Base-by-base conservation (phyloP, 1,140 invertebrate species). In the Hycleus cichorii region DNA sequence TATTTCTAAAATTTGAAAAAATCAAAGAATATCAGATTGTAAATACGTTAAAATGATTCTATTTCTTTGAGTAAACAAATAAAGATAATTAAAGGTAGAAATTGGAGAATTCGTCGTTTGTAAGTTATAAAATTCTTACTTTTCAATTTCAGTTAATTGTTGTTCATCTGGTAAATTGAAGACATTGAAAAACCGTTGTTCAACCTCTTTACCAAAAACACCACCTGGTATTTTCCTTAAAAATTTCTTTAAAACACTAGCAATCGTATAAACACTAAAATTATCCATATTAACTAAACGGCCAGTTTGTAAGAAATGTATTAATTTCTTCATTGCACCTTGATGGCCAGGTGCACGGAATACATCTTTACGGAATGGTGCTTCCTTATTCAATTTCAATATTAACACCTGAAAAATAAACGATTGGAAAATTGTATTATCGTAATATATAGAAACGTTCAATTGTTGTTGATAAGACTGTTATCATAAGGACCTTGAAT, bases 251-350 rank as follows among this genome's bases (percentile, higher is more conserved):
- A 98, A 80, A 39, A 98, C 95, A 75, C 94, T 97, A 25, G 96
- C 95, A 69, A 98, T 95, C 40, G 96, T 98, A 77, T 98, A 96
- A 51, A 98, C 94, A 62, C 92, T 96, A 74, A 95, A 98, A 74
- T 97, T 95, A 69, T 95, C 90, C 69, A 97, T 95, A 74, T 97
- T 97, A n/a, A 98, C 91, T 61, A 97, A 82, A 58, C 94, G 84
- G 9, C 96, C 96, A 63, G 94, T 91, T 75, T 96, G 92, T 58
- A 90, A 80, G 69, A 97, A 95, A 74, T 97, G 93, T 60, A 95
- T 93, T 0, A 98, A 82, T 72, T 96, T 95, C 72, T 97, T 95
- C 84, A 97, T 95, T 64, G 94, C 91, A 26, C 89, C 90, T 74
- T 95, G 92, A 73, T 96, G 91, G 0, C 93, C 93, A 8, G 93